Evolutionary conservation across 2,888 invertebrate species (phyloP).

Genomic region (Aspidiotus rigidus): DNA sequence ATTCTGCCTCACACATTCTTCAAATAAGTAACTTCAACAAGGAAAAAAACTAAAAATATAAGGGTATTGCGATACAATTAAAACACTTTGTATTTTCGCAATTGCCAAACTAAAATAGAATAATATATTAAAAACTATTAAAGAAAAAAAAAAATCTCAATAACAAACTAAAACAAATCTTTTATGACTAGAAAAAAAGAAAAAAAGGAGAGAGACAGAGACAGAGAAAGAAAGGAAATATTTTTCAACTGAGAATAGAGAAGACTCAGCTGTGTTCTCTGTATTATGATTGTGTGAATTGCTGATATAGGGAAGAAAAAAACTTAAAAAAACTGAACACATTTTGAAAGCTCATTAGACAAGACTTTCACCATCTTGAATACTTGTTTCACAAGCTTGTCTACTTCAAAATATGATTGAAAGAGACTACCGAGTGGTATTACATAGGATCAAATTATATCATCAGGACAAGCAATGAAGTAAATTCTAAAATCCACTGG

Average conservation of each 20-base stretch:
- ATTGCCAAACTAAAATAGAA: not conserved
- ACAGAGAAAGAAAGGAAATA: not conserved
- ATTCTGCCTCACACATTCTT: no score
- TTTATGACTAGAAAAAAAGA: not conserved
- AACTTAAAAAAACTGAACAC: not conserved
- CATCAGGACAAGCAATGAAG: no score
- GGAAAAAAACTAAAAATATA: no score
- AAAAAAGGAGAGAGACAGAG: no score
- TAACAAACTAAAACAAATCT: slow-evolving; percentile 1
- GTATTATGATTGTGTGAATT: no score
- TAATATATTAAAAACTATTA: not conserved
- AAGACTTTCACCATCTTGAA: not conserved
- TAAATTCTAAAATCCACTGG: no score
- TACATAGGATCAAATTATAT: not conserved
- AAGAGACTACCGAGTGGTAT: not conserved
- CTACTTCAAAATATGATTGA: not conserved
- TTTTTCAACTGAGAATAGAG: not conserved
- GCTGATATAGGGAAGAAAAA: not conserved
- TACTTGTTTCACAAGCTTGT: not conserved
- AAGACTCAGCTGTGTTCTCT: not conserved
- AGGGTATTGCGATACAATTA: no score
- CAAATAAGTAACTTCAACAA: no score
- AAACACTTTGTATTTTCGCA: not conserved
- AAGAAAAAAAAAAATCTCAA: not conserved
- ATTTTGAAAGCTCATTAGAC: not conserved